Percentiles rank a stretch among this genome's conserved stretches.
Evolutionary conservation across 1,140 invertebrate species (phyloP).

Genomic region (Leptinotarsa texana): DNA sequence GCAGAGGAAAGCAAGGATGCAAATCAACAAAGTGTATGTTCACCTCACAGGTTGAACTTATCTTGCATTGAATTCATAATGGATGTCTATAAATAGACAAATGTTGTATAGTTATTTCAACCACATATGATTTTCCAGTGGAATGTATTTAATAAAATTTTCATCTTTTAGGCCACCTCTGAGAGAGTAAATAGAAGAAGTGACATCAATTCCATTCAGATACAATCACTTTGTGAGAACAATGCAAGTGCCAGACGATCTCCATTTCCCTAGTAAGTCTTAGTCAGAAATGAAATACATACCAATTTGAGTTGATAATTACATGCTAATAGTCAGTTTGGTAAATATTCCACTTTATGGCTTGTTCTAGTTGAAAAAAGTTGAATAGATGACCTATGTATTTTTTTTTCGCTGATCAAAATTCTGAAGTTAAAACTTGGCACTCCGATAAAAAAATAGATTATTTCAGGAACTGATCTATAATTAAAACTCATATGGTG

Average conservation of each 20-base stretch:
- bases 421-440: no score
- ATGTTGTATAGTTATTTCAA: constrained; percentile 32
- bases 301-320: constrained; percentile 13
- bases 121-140: constrained; percentile 30
- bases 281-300: constrained; percentile 4
- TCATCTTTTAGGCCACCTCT: constrained; percentile 39
- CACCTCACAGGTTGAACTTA: constrained; percentile 26
- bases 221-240: constrained; percentile 41
- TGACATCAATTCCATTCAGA: constrained; percentile 47
- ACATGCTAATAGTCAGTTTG: background rate
- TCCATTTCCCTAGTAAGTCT: constrained; percentile 47
- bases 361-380: no score
- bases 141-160: constrained; percentile 26
- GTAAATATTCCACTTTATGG: no score
- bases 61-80: constrained; percentile 32
- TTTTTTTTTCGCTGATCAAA: no score
- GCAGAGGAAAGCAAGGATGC: constrained; percentile 49
- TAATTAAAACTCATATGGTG: no score
- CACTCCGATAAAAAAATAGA: no score
- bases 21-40: constrained; percentile 48
- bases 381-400: no score
- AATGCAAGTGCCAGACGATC: constrained; percentile 42
- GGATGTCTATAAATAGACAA: constrained; percentile 32
- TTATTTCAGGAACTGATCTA: no score
- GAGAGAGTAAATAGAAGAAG: constrained; percentile 47